Base-by-base conservation (phyloP, 1,140 invertebrate species). In the Zaprionus vittiger region DNA sequence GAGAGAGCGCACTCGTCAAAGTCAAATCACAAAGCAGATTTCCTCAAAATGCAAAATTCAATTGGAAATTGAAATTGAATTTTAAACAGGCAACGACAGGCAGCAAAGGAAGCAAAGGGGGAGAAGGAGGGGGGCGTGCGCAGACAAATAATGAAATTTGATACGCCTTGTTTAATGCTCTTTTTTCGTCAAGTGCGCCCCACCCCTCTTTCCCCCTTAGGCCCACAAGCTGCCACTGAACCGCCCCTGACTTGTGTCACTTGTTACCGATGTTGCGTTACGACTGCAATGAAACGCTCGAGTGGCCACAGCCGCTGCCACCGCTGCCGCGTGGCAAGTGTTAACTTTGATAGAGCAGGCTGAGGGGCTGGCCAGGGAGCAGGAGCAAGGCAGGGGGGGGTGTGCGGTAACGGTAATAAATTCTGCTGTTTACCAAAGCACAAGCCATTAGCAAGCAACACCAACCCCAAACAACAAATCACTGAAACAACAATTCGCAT, bases 101-200 rank as follows among this genome's bases (percentile, higher is more conserved):
- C 2, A 14, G 24, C 5, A 2, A 22, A 31, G 14, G 4, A 20
- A 4, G 49, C 20, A 20, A 5, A 28, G 11, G n/a, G 22, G 20
- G 12, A 15, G 20, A 15, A 5, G 37, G 12, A 11, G 28, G 34
- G 24, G n/a, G 28, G 59, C 14, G 38, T 38, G 47, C 12, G 78
- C 75, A 76, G 84, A 84, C 79, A 85, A 91, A 91, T 92, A 92
- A 92, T 92, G 91, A 92, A 91, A 92, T 92, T 92, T 92, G 86
- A 92, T 92, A 92, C 83, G 91, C 91, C 91, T 91, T 92, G 83
- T 92, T 92, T 92, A 91, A 92, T 92, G 91, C 91, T 85, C 91
- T 85, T 92, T 85, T 77, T 56, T 37, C 17, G 72, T 80, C 73
- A 81, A 81, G 73, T 79, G 76, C 66, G 77, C 31, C 49, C 24